These are phyloP conservation scores for Triops longicaudatus DNA, from an alignment of 1,140 invertebrate genomes.

Conservation along the genomic window DNA sequence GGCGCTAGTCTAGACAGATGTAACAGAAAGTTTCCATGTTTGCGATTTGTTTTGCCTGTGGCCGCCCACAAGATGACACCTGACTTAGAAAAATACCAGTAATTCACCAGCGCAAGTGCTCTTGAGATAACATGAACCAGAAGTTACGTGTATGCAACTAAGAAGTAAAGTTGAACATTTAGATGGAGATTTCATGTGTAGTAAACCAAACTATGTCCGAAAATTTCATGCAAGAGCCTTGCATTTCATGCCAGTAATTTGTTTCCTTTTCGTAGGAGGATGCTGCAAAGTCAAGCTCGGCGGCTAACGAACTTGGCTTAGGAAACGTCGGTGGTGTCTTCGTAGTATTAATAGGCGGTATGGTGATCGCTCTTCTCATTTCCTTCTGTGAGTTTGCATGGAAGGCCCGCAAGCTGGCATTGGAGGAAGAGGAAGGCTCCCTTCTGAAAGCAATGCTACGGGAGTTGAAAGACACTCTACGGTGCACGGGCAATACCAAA, in stretches of 20 bases:
- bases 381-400: slow-evolving; percentile 63
- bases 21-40: too few relatives aligned
- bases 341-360: slow-evolving; percentile 55
- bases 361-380: slow-evolving; percentile 37
- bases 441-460: slow-evolving; percentile 34
- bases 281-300: slow-evolving; percentile 29
- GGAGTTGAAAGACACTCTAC: slow-evolving; percentile 34
- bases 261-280: slow-evolving; percentile 25
- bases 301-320: slow-evolving; percentile 48
- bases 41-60: too few relatives aligned
- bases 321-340: slow-evolving; percentile 84
- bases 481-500: slow-evolving; percentile 35
- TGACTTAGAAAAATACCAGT: too few relatives aligned
- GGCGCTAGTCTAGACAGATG: too few relatives aligned
- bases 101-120: too few relatives aligned
- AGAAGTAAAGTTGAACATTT: too few relatives aligned
- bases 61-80: too few relatives aligned
- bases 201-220: too few relatives aligned
- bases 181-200: too few relatives aligned
- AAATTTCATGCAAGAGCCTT: too few relatives aligned
- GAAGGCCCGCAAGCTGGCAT: slow-evolving; percentile 66
- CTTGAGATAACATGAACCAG: too few relatives aligned
- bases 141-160: too few relatives aligned
- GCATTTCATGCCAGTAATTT: background rate
- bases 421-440: slow-evolving; percentile 56